phyloP scores from a whole-genome alignment of 2,797 vertebrate species.

The Sebastes trivittatus region DNA sequence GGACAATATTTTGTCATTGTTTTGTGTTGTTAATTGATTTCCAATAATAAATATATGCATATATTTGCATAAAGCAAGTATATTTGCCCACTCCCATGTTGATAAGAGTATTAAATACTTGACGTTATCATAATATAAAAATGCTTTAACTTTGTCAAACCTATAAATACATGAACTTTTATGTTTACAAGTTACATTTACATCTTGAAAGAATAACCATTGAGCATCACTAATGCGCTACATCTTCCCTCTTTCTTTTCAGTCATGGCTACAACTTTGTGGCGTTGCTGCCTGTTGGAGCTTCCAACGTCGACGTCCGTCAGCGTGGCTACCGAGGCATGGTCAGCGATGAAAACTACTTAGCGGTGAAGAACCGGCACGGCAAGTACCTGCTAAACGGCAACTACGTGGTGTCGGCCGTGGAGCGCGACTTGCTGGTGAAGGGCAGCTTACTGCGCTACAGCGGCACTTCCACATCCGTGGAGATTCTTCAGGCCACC shows the following conservation, averaged over 20 bases:
- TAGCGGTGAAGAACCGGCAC: conserved; percentile 91
- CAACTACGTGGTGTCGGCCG: conserved; percentile 94
- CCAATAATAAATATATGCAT: too few relatives aligned
- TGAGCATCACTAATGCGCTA: background rate
- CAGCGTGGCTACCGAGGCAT: conserved; percentile 95
- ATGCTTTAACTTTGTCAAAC: too few relatives aligned
- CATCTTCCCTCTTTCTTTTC: conserved; percentile 24
- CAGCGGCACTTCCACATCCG: conserved; percentile 89
- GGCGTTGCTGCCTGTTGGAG: conserved; percentile 89
- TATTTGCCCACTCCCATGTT: too few relatives aligned
- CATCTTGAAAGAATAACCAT: background rate
- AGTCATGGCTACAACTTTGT: conserved; percentile 98
- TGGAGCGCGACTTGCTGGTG: conserved; percentile 92
- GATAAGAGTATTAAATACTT: too few relatives aligned
- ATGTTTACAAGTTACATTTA: background rate
- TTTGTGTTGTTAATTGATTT: too few relatives aligned
- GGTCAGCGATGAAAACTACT: conserved; percentile 93
- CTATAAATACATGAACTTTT: too few relatives aligned
- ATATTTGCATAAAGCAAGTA: too few relatives aligned
- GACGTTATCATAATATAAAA: too few relatives aligned
- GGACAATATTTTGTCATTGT: too few relatives aligned
- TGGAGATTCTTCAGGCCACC: conserved; percentile 91
- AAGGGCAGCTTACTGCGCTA: conserved; percentile 92
- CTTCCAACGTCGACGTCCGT: conserved; percentile 92
- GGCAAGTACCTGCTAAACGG: conserved; percentile 94